Conservation (phyloP, 2,888 invertebrate species). For the Julus scandinavius region DNA sequence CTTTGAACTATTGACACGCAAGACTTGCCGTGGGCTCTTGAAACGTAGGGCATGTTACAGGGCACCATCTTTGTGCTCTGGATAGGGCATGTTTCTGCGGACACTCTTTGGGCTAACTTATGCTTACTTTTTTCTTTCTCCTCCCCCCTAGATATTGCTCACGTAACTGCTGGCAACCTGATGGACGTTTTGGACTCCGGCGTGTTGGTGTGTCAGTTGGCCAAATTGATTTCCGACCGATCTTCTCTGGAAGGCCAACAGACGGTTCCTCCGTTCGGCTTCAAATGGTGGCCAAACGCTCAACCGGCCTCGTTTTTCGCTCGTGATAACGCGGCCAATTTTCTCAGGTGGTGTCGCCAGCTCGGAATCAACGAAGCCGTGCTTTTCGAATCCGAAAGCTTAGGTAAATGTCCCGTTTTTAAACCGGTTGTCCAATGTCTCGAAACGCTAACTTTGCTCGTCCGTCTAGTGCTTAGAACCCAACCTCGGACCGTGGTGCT, state of each 20-base stretch:
- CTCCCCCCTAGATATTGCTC: constrained; percentile 67
- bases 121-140: constrained; percentile 52
- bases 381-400: constrained; percentile 88
- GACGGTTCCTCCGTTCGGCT: constrained; percentile 75
- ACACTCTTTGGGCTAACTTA: neutral
- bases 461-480: constrained; percentile 77
- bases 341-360: constrained; percentile 85
- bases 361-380: constrained; percentile 88
- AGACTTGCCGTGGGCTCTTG: too few relatives aligned
- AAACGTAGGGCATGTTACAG: neutral
- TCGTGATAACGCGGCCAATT: constrained; percentile 88
- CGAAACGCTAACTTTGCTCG: neutral
- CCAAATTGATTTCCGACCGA: constrained; percentile 77
- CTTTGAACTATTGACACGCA: too few relatives aligned
- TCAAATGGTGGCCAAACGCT: constrained; percentile 84
- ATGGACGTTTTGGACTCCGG: constrained; percentile 86
- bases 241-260: neutral
- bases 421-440: neutral
- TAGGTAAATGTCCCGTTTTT: constrained; percentile 71
- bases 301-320: constrained; percentile 88
- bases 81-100: too few relatives aligned
- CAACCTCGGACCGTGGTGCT: constrained; percentile 86
- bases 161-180: constrained; percentile 81
- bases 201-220: constrained; percentile 82
- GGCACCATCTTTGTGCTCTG: too few relatives aligned